These are phyloP conservation scores for Vireo griseus DNA, from an alignment of 2,797 vertebrate genomes.

Conservation along the genomic window DNA sequence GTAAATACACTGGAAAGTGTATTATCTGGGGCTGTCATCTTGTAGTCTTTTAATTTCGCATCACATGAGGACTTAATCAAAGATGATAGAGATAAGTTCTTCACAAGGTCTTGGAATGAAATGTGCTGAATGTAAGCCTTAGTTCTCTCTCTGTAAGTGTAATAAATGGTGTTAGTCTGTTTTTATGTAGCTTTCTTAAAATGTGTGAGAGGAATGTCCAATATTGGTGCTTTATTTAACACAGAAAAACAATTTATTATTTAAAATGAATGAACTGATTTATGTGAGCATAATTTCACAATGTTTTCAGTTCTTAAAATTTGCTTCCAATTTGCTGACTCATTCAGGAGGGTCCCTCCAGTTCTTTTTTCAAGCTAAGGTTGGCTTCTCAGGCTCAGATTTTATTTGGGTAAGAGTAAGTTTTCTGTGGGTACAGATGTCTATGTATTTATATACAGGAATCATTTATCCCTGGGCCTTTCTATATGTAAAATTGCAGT, in stretches of 20 bases:
- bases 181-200: not conserved
- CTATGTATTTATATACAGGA: not conserved
- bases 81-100: not conserved
- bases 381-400: not conserved
- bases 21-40: not conserved
- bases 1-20: not conserved
- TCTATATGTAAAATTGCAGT: not conserved
- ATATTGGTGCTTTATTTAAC: not conserved
- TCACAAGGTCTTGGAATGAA: not conserved
- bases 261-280: not conserved
- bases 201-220: not conserved
- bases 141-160: not conserved
- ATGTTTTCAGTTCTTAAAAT: not conserved
- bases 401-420: not conserved
- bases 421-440: not conserved
- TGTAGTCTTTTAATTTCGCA: not conserved
- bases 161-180: not conserved
- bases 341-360: not conserved
- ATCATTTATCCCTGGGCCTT: not conserved
- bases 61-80: not conserved
- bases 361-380: not conserved
- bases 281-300: not conserved
- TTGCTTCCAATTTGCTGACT: not conserved
- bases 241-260: not conserved
- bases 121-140: not conserved